Base-by-base conservation (phyloP, 2,113 vertebrate genomes). In the Pluvianellus socialis region DNA sequence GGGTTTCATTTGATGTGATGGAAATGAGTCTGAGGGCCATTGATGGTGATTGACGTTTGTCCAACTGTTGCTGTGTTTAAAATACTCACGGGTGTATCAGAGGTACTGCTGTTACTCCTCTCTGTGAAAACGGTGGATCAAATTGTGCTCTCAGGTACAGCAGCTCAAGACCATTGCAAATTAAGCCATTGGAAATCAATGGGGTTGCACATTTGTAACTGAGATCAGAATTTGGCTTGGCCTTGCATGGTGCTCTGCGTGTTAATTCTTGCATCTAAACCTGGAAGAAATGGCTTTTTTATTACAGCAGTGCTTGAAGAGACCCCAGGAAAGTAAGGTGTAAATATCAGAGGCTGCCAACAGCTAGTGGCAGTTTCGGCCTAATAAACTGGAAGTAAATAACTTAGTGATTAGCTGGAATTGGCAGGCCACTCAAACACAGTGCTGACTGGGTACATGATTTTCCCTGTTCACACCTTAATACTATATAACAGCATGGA, bases 361-460 rank as follows among this genome's bases (percentile, higher is more conserved):
- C 62, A 84, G 95, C 94, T 97, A 90, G 90, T 97, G 98, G 98
- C 98, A 98, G 98, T 97, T 97, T 97, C 98, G 84, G 97, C 98
- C 98, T 98, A 98, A 98, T 98, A 98, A 98, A 98, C 98, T 97
- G 96, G 92, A 95, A 96, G 98, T 98, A 98, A 98, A 98, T 98
- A 98, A 96, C 62, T 79, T 33, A 76, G 94, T 94, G 97, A 97
- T 97, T 94, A 94, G 95, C 52, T 55, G 83, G 95, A 94, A 98
- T 98, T 98, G 97, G 98, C 98, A 98, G 98, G 79, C 90, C 88
- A 90, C n/a, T 91, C 96, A 87, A 94, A 91, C 17, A 27, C 92
- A 79, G 92, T 7, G 3, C 87, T 96, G 91, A 63, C 66, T 84
- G 63, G 79, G 68, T 94, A 66, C 42, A 52, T 49, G 50, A 49